These are phyloP conservation scores for Prolemur simus DNA, from an alignment of 2,113 vertebrate genomes.

Conservation along the genomic window DNA sequence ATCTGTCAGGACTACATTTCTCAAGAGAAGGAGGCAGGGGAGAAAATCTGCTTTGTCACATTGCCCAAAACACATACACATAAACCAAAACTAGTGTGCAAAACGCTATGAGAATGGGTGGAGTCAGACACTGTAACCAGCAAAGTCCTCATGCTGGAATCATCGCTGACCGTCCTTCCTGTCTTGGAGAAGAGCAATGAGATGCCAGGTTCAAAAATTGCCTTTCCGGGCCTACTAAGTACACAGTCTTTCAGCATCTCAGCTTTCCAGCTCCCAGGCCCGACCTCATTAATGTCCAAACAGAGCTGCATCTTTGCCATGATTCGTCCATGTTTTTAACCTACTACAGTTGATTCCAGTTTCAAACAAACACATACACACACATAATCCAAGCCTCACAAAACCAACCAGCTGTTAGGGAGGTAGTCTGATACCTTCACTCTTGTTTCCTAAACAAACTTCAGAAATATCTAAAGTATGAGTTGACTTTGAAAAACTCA, in stretches of 20 bases:
- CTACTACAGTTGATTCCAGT: not conserved
- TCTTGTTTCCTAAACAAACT: slow-evolving; percentile 5
- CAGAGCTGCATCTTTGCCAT: not conserved
- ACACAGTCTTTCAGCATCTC: not conserved
- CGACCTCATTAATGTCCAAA: not conserved
- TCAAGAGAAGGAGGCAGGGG: not conserved
- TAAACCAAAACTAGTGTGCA: slow-evolving; percentile 38
- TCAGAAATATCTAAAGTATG: not conserved
- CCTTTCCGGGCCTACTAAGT: slow-evolving; percentile 18
- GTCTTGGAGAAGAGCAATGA: not conserved
- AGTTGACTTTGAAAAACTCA: slow-evolving; percentile 6
- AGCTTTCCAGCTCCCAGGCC: not conserved
- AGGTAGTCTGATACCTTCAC: not conserved
- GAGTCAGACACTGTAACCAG: not conserved
- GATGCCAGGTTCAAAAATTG: slow-evolving; percentile 35
- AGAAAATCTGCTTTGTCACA: not conserved
- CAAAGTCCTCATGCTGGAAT: not conserved
- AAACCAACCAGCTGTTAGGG: not conserved
- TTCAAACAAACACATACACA: not conserved
- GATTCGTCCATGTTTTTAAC: not conserved
- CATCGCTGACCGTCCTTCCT: not conserved
- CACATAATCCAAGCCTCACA: not conserved
- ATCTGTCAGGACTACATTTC: not conserved
- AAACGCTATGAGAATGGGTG: not conserved
- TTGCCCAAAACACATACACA: slow-evolving; percentile 7